Evolutionary conservation across 2,113 vertebrate species (phyloP), one percentile per base, ranked within the genome.

Genomic region (Hyperoodon ampullatus): DNA sequence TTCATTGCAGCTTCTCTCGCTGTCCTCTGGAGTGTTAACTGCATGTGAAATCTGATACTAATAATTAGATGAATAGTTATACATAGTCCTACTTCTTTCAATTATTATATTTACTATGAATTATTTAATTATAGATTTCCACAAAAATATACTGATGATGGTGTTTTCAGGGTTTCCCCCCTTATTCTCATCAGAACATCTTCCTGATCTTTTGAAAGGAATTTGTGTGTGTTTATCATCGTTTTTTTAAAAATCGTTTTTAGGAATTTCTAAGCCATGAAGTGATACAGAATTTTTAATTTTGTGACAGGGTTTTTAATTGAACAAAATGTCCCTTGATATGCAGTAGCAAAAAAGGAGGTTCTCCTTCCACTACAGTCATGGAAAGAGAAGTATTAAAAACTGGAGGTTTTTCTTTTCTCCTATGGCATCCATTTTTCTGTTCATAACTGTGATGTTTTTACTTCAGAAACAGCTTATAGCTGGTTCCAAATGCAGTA

Each of bases 81-180:
- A 94, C 68, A 89, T 68, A 94, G 70, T 10, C 10, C 5, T 78
- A 85, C 55, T 83, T 93, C 63, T 92, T 90, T 97, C 70, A 90
- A 72, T 94, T 93, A 88, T 93, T 93, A 44, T 70, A 85, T 93
- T 93, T 96, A 70, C 65, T 82, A 70, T 84, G 71, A 95, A 90
- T 90, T 90, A 71, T 58, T 92, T 97, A 96, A 96, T 71, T 94
- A 90, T 60, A 87, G 15, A 35, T 92, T 95, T 93, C 50, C 39
- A 95, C 33, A 47, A 44, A 93, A 94, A 93, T 90, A 68, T 68
- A 71, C 50, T 83, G 13, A 82, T 88, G 30, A 65, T 94, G 39
- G 33, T 88, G 30, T 82, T 95, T 92, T 90, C 50, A 80, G 18
- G n/a, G 9, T 12, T 35, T 19, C 85, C 75, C 39, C 19, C 14